These are phyloP conservation scores for Aphelenchoides besseyi DNA, from an alignment of 1,140 invertebrate genomes.

Conservation along the genomic window DNA sequence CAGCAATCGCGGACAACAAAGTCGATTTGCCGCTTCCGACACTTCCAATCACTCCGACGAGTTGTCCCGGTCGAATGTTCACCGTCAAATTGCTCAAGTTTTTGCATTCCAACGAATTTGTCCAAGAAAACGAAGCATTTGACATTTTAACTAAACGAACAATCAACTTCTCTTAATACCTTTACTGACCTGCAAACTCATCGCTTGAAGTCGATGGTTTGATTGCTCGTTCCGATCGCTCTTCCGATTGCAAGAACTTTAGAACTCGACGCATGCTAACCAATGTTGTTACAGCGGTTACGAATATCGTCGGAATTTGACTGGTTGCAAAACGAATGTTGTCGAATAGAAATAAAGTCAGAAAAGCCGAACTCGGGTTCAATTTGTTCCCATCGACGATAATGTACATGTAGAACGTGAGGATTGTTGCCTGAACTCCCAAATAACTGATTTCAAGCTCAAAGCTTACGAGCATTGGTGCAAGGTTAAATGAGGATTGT, in stretches of 20 bases:
- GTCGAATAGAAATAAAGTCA: conserved; percentile 70
- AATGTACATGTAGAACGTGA: conserved; percentile 36
- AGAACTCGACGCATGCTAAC: conserved; percentile 29
- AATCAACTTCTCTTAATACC: not conserved
- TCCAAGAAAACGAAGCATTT: conserved; percentile 40
- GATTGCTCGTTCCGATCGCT: not conserved
- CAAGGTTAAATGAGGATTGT: conserved; percentile 31
- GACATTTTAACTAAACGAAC: conserved; percentile 24
- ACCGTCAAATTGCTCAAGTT: conserved; percentile 44
- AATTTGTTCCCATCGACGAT: conserved; percentile 63
- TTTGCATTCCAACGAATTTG: not conserved
- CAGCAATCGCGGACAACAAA: conserved; percentile 33
- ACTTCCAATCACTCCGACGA: conserved; percentile 75
- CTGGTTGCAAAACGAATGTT: conserved; percentile 63
- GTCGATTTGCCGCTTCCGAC: conserved; percentile 74
- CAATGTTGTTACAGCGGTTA: conserved; percentile 25
- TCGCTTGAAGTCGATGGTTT: not conserved
- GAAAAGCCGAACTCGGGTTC: conserved; percentile 70
- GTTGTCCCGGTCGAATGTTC: conserved; percentile 65
- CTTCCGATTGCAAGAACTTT: conserved; percentile 22
- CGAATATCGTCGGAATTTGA: conserved; percentile 28
- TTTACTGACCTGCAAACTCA: conserved; percentile 7
- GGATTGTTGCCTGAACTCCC: conserved; percentile 25
- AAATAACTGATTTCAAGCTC: conserved; percentile 28
- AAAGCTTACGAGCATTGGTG: conserved; percentile 25